Evolutionary conservation across 2,888 invertebrate species (phyloP).

Genomic region (Nyleta sp.): DNA sequence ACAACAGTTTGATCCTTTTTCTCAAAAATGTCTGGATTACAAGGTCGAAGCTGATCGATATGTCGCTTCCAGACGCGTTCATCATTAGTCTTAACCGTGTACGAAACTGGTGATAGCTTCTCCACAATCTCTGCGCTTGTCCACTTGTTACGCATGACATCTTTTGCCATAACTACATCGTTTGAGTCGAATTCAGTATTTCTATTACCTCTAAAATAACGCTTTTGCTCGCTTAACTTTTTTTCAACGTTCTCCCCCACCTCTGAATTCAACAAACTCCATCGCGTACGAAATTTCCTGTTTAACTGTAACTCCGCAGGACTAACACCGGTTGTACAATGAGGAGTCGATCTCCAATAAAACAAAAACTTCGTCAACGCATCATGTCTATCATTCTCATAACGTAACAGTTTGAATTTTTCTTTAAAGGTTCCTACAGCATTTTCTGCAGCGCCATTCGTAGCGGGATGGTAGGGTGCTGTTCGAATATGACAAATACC

Average conservation of each 20-base stretch:
- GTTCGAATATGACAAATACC: conserved; percentile 34
- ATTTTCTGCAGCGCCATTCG: conserved; percentile 57
- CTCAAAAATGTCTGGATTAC: conserved; percentile 4
- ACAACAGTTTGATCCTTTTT: background rate
- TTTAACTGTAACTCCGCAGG: conserved; percentile 58
- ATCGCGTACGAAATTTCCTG: conserved; percentile 44
- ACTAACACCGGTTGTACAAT: conserved; percentile 58
- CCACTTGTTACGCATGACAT: conserved; percentile 42
- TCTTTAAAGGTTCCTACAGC: conserved; percentile 57
- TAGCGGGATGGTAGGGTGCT: conserved; percentile 53
- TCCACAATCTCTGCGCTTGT: conserved; percentile 30
- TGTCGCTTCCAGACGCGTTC: conserved; percentile 90
- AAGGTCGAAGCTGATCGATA: conserved; percentile 83
- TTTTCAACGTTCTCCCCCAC: conserved; percentile 33
- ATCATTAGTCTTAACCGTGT: conserved; percentile 85
- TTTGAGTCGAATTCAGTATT: conserved; percentile 19
- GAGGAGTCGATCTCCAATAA: conserved; percentile 60
- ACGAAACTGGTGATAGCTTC: conserved; percentile 52
- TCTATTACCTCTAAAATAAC: conserved; percentile 52
- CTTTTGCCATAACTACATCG: conserved; percentile 57
- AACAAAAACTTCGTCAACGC: conserved; percentile 61
- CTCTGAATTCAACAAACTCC: conserved; percentile 31
- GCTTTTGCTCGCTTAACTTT: conserved; percentile 38
- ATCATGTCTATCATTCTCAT: conserved; percentile 20
- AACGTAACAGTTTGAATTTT: conserved; percentile 55